A percentile compares a stretch with the other conserved stretches of the same genome.
phyloP scores from a whole-genome alignment of 1,140 invertebrate species.

The Rhyzopertha dominica region DNA sequence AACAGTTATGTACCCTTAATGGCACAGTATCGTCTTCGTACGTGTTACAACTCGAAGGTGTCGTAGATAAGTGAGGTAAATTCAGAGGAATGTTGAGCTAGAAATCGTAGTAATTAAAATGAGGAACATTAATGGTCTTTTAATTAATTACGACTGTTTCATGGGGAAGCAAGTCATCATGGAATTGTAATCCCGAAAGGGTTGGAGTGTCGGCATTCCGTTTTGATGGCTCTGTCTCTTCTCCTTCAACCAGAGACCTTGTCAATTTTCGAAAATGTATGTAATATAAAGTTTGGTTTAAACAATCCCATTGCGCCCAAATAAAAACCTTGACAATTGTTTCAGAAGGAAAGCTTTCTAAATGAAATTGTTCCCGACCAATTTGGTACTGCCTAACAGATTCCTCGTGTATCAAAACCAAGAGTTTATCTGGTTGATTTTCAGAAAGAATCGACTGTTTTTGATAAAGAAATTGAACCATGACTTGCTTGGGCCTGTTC shows the following conservation, averaged over 20 bases:
- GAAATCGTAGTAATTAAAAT: constrained; percentile 16
- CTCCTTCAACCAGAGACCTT: constrained; percentile 60
- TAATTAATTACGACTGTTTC: constrained; percentile 69
- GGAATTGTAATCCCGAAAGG: constrained; percentile 76
- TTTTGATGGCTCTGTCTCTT: constrained; percentile 54
- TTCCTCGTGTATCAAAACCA: constrained; percentile 73
- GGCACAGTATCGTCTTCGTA: constrained; percentile 77
- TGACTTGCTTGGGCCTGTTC: constrained; percentile 58
- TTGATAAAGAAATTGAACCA: constrained; percentile 73
- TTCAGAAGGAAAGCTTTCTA: constrained; percentile 51
- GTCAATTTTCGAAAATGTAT: constrained; percentile 67
- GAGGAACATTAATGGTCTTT: neutral
- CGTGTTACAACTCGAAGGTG: constrained; percentile 53
- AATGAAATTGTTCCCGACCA: constrained; percentile 30
- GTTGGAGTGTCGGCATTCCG: constrained; percentile 57
- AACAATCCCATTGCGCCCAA: constrained; percentile 78
- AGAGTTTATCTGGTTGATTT: constrained; percentile 61
- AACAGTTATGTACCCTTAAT: constrained; percentile 71
- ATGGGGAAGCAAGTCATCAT: constrained; percentile 74
- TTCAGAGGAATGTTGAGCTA: constrained; percentile 81
- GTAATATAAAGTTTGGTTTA: constrained; percentile 72
- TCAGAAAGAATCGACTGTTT: constrained; percentile 57
- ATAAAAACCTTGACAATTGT: constrained; percentile 65
- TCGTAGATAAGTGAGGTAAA: constrained; percentile 61
- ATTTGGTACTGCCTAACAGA: constrained; percentile 47